Percentiles rank a stretch among this genome's conserved stretches.
Conservation (phyloP, 1,140 invertebrate species). For the Laupala kohalensis region DNA sequence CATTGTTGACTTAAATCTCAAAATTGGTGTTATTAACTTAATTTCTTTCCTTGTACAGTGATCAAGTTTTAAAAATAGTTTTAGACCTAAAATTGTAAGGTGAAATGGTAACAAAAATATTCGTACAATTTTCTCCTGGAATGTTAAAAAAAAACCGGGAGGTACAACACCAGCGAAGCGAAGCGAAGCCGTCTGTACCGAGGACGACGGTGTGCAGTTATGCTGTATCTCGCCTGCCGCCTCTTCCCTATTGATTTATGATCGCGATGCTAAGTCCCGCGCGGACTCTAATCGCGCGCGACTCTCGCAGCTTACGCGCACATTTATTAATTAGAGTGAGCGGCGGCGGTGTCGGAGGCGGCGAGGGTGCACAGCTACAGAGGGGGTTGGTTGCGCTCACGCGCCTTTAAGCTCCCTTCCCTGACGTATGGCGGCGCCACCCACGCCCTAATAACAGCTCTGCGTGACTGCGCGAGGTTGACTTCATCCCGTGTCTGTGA, state of each 20-base stretch:
- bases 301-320: not conserved
- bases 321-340: not conserved
- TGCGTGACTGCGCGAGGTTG: not conserved
- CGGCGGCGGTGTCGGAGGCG: not conserved
- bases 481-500: not conserved
- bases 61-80: no score
- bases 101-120: no score
- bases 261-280: not conserved
- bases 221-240: no score
- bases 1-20: no score
- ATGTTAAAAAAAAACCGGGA: no score
- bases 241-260: not conserved
- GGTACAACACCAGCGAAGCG: no score
- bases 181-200: no score
- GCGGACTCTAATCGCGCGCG: not conserved
- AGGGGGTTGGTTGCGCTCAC: not conserved
- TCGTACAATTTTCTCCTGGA: no score
- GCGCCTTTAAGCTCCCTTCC: not conserved
- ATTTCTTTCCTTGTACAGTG: no score
- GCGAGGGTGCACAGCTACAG: not conserved
- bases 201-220: no score
- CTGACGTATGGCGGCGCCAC: not conserved
- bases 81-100: no score
- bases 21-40: no score
- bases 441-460: not conserved